Conservation (phyloP, 2,888 invertebrate species). For the Lycaena phlaeas region DNA sequence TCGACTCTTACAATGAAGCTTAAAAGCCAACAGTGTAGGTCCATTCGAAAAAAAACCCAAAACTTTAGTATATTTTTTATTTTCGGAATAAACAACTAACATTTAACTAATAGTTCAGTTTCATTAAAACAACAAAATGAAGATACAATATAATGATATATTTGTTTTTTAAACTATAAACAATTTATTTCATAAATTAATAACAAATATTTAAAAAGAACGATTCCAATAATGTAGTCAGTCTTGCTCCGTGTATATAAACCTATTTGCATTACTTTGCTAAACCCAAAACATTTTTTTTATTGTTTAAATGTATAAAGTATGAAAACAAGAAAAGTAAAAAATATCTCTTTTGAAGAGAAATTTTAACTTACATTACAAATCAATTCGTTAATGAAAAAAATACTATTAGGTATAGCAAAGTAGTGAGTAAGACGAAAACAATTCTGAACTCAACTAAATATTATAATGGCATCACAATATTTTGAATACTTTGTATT, state of each 20-base stretch:
- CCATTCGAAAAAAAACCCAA: background rate
- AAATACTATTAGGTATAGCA: background rate
- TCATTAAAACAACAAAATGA: background rate
- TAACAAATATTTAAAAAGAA: background rate
- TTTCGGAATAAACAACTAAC: background rate
- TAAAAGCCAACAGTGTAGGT: too few relatives aligned
- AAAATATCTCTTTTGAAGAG: too few relatives aligned
- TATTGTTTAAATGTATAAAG: too few relatives aligned
- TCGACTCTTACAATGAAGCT: too few relatives aligned
- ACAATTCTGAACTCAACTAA: background rate
- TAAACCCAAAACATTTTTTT: too few relatives aligned
- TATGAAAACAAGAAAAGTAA: too few relatives aligned
- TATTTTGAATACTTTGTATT: slow-evolving; percentile 2
- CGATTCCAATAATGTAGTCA: background rate
- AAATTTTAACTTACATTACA: too few relatives aligned
- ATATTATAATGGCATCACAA: background rate
- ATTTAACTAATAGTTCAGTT: background rate
- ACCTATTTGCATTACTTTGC: background rate
- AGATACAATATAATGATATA: background rate
- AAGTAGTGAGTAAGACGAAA: background rate
- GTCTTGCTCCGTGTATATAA: background rate
- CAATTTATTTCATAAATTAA: background rate
- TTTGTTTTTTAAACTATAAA: background rate
- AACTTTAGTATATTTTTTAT: background rate
- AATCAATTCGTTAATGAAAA: too few relatives aligned